These are phyloP conservation scores for Cantharis flavilabris DNA, from an alignment of 2,888 invertebrate species.

Conservation along the genomic window DNA sequence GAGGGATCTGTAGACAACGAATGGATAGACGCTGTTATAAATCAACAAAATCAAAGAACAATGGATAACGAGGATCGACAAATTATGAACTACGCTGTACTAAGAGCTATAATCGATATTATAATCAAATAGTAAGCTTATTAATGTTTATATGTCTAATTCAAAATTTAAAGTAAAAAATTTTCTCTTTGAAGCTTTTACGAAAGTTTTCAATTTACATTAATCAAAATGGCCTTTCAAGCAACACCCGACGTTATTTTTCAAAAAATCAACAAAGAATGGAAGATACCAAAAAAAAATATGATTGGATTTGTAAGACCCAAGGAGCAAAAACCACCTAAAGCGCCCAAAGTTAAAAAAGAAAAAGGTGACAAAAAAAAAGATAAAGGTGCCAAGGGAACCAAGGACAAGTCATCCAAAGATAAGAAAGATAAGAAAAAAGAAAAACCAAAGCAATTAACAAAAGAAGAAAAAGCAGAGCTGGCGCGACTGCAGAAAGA, in stretches of 20 bases:
- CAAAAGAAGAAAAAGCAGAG: conserved; percentile 44
- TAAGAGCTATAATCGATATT: conserved; percentile 50
- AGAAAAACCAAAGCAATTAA: conserved; percentile 34
- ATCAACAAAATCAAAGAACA: conserved; percentile 26
- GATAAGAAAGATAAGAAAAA: conserved; percentile 13
- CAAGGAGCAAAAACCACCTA: conserved; percentile 40
- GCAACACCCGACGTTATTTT: conserved; percentile 45
- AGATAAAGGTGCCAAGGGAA: conserved; percentile 37
- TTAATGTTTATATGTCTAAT: neutral
- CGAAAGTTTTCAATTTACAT: conserved; percentile 49
- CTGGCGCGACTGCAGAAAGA: conserved; percentile 40
- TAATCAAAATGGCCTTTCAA: conserved; percentile 46
- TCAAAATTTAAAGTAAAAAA: neutral
- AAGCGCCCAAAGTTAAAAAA: conserved; percentile 35
- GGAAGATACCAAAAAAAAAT: conserved; percentile 51
- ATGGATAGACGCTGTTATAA: conserved; percentile 15
- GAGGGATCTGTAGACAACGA: conserved; percentile 4
- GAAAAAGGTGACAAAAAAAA: conserved; percentile 13
- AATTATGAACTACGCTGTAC: conserved; percentile 46
- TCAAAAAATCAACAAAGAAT: conserved; percentile 47
- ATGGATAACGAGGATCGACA: conserved; percentile 34
- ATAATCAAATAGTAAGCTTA: conserved; percentile 51
- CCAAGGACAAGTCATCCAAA: conserved; percentile 35
- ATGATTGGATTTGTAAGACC: conserved; percentile 45
- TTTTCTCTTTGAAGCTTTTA: conserved; percentile 45